These are phyloP conservation scores for Mythimna pallens DNA, from an alignment of 2,888 invertebrate species.

Conservation along the genomic window DNA sequence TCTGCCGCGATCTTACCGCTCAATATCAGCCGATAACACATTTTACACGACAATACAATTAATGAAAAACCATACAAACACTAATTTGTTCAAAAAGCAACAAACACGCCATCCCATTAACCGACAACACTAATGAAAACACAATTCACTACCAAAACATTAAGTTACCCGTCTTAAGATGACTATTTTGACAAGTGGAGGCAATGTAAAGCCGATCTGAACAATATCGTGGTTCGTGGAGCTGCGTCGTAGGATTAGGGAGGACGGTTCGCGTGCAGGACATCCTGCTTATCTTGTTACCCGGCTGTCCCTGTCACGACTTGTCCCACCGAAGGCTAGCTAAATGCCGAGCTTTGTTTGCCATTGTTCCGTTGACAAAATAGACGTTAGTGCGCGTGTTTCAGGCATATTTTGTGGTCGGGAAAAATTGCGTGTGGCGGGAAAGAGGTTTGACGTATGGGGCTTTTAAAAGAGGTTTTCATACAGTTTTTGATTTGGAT, in stretches of 20 bases:
- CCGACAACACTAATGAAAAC: slow-evolving; percentile 35
- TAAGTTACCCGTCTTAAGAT: slow-evolving; percentile 51
- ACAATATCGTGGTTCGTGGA: slow-evolving; percentile 51
- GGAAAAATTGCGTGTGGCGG: slow-evolving; percentile 11
- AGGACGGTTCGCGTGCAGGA: slow-evolving; percentile 69
- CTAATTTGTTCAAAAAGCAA: not conserved
- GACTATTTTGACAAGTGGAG: slow-evolving; percentile 70
- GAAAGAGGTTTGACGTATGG: slow-evolving; percentile 27
- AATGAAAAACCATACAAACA: not conserved
- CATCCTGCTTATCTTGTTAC: slow-evolving; percentile 83
- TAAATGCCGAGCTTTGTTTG: slow-evolving; percentile 77
- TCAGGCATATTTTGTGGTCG: slow-evolving; percentile 14
- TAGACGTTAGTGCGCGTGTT: slow-evolving; percentile 41
- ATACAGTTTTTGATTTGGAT: slow-evolving; percentile 20
- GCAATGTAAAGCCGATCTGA: slow-evolving; percentile 66
- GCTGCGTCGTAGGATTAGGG: slow-evolving; percentile 72
- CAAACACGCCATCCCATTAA: slow-evolving; percentile 23
- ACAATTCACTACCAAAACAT: slow-evolving; percentile 30
- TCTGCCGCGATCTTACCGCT: no score
- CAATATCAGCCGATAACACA: no score
- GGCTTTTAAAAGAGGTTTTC: slow-evolving; percentile 13
- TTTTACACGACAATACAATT: no score
- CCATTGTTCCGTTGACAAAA: slow-evolving; percentile 57
- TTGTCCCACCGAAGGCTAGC: slow-evolving; percentile 72
- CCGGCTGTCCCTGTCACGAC: slow-evolving; percentile 78